Base-by-base conservation (phyloP, 2,797 vertebrate species). In the Chaetophractus vellerosus region DNA sequence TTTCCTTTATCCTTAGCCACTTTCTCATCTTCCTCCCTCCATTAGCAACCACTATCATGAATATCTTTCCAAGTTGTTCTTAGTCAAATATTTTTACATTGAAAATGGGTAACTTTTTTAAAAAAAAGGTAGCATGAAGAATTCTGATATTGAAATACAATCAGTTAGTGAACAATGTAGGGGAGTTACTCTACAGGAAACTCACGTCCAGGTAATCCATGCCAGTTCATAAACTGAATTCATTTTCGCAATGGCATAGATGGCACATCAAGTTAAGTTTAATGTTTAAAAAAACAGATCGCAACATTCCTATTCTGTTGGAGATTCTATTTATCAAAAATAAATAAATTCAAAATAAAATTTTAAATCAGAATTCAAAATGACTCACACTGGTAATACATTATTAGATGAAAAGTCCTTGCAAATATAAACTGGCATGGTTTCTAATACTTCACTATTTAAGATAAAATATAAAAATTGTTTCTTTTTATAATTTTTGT, bases 401-500 rank as follows among this genome's bases (percentile, higher is more conserved):
- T 55, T 75, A 52, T 86, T 66, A 93, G 31, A 78, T 16, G 36
- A 79, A 36, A 93, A 69, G 45, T 52, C 5, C 14, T 82, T 74
- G 21, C 55, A 82, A 75, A 41, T 36, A 80, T 10, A 57, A 28
- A 1, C 1, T 55, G 23, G 6, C 15, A 14, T 15, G 9, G 0
- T 61, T 41, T 89, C 50, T 85, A 33, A 78, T 81, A 72, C 78
- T 93, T 85, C 6, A 33, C 85, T 76, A 71, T 80, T 61, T 86
- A 85, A 88, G 19, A 66, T n/a, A 93, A 80, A 41, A 69, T 38
- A 50, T 26, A 28, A 16, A 93, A 81, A 7, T 59, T 69, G 12
- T 78, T 72, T n/a, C n/a, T n/a, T n/a, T 91, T 85, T 45, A 52
- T 68, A 28, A 90, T 69, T 7, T 75, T 90, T 52, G 64, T 76